Conservation (phyloP, 2,797 vertebrate genomes). For the Smutsia gigantea region DNA sequence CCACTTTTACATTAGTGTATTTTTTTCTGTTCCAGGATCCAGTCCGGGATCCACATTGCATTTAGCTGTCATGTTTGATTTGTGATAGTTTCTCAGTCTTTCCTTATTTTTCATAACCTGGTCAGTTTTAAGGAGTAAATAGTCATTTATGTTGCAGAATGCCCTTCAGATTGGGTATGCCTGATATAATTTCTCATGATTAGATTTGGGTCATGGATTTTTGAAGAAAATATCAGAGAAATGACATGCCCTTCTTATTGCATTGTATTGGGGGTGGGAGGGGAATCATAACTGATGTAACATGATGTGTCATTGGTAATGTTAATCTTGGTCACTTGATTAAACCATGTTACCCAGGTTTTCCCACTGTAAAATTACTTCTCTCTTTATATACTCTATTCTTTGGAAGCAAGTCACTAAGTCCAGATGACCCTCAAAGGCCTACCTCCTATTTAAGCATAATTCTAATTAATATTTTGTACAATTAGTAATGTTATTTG, state of each 20-base stretch:
- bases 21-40: background rate
- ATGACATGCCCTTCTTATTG: background rate
- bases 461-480: background rate
- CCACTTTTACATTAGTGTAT: background rate
- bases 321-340: background rate
- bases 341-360: background rate
- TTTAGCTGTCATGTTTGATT: background rate
- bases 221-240: background rate
- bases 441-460: background rate
- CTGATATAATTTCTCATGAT: conserved; percentile 29
- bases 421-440: background rate
- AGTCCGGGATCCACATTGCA: background rate
- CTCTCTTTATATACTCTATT: background rate
- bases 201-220: background rate
- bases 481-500: background rate
- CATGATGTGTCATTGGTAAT: background rate
- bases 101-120: background rate
- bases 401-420: background rate
- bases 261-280: background rate
- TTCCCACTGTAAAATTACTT: background rate
- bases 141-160: background rate
- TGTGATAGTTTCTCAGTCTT: background rate
- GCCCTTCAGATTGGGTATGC: background rate
- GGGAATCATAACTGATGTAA: background rate
- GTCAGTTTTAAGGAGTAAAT: conserved; percentile 23